Base-by-base conservation (phyloP, 2,888 invertebrate species). In the Litoditis marina region DNA sequence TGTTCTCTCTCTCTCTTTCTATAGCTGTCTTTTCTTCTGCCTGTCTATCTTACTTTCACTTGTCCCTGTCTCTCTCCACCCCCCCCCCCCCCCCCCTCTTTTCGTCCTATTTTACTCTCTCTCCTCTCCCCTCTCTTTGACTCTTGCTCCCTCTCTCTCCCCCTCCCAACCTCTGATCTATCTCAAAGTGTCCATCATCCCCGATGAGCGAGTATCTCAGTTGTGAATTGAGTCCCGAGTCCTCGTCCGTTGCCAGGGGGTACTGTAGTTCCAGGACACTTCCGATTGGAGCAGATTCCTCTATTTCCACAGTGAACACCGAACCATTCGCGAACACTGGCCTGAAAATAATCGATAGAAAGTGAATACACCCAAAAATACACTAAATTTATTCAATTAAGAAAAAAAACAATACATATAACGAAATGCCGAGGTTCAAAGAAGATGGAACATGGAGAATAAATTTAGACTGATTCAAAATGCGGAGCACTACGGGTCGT, bases 251-350 rank as follows among this genome's bases (percentile, higher is more conserved):
- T 1, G 73, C 73, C 63, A 73, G 60, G 3, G 73, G 73, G 46
- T 73, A 73, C 60, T 68, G 68, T 42, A 73, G 59, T 34, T 66
- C 63, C 7, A 73, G 64, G 16, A 68, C 57, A 1, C 68, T 65
- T 11, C 73, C 70, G 31, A 60, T 32, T 1, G 47, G 30, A 0
- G 66, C 49, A 27, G 59, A 62, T 28, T 73, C 73, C 0, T 34
- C n/a, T n/a, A 70, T 34, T 0, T 25, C 50, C 1, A 62, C 60
- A 0, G 54, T 53, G 59, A 73, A 73, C 1, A 59, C 54, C 1
- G 70, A 71, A 0, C 60, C 49, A 56, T 73, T 73, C 32, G 67
- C 67, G 70, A 73, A 73, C n/a, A 69, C 58, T 22, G 73, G 73
- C 28, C 73, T 73, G 62, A 46, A 72, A 66, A 32, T 7, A 50